Evolutionary conservation across 2,113 vertebrate species (phyloP).

Genomic region (Castor canadensis): DNA sequence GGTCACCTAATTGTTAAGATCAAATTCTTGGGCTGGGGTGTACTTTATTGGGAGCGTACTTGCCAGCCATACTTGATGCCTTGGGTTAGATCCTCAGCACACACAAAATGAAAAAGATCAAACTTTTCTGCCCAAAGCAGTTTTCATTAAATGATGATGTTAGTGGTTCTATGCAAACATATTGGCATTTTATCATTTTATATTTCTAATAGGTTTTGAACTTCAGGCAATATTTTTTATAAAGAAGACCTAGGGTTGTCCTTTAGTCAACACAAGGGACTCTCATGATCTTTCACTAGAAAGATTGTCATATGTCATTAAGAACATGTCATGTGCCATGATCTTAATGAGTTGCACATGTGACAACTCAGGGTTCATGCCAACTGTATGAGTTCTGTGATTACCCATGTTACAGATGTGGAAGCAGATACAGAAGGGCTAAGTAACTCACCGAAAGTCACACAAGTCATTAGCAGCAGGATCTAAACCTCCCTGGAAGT

Average conservation of each 20-base stretch:
- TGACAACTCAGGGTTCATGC: not conserved
- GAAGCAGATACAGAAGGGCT: not conserved
- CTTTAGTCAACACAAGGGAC: not conserved
- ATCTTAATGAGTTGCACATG: fast-evolving
- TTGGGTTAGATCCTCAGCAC: not conserved
- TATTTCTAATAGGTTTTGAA: not conserved
- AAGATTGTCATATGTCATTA: not conserved
- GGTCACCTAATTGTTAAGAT: conserved; percentile 17
- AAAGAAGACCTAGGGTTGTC: not conserved
- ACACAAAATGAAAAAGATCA: not conserved
- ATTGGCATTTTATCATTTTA: not conserved
- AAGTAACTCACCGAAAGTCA: not conserved
- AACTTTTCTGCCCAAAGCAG: not conserved
- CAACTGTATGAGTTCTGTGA: not conserved
- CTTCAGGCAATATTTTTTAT: not conserved
- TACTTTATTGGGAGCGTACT: not conserved
- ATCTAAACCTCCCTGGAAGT: not conserved
- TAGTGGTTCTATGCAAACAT: not conserved
- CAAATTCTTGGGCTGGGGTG: not conserved
- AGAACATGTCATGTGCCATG: not conserved
- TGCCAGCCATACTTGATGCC: not conserved
- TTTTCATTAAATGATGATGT: not conserved
- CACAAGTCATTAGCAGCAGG: not conserved
- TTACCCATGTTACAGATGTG: not conserved
- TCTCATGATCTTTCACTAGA: not conserved